Percentiles rank a stretch among this genome's conserved stretches.
phyloP scores from a whole-genome alignment of 2,113 vertebrate genomes.

The Megaleporinus macrocephalus region DNA sequence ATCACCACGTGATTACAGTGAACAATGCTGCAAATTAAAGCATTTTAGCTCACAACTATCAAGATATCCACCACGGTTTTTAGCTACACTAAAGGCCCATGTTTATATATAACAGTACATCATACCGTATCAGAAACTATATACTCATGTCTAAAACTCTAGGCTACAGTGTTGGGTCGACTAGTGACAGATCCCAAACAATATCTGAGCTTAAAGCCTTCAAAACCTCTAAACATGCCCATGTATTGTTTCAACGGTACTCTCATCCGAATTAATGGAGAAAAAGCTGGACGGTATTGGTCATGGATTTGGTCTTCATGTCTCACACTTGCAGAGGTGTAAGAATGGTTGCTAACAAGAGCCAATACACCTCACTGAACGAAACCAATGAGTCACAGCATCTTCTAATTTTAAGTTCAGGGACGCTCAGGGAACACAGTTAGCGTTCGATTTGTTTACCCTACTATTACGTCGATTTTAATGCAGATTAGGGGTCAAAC shows the following conservation, averaged over 20 bases:
- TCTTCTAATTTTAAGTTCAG: constrained; percentile 36
- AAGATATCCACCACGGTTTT: too few relatives aligned
- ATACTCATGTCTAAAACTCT: too few relatives aligned
- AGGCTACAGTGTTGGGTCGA: too few relatives aligned
- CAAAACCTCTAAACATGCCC: neutral
- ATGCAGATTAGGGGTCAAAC: constrained; percentile 11
- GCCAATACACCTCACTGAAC: constrained; percentile 23
- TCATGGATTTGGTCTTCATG: constrained; percentile 7
- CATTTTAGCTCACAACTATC: too few relatives aligned
- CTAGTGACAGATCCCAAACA: neutral
- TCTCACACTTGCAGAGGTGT: constrained; percentile 32
- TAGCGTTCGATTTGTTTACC: constrained; percentile 38
- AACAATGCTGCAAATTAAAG: too few relatives aligned
- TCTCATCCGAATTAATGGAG: neutral
- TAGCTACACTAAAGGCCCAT: too few relatives aligned
- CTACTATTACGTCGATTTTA: constrained; percentile 13
- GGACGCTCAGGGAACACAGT: neutral
- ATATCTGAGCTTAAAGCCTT: neutral
- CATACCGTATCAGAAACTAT: too few relatives aligned
- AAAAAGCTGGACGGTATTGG: constrained; percentile 8
- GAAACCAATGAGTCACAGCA: constrained; percentile 24
- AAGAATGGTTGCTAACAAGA: constrained; percentile 24
- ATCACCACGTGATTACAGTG: too few relatives aligned
- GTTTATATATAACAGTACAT: too few relatives aligned
- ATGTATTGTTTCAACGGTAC: neutral